These are phyloP conservation scores for Zaprionus gabonicus DNA, from an alignment of 1,140 invertebrate species.

Conservation along the genomic window DNA sequence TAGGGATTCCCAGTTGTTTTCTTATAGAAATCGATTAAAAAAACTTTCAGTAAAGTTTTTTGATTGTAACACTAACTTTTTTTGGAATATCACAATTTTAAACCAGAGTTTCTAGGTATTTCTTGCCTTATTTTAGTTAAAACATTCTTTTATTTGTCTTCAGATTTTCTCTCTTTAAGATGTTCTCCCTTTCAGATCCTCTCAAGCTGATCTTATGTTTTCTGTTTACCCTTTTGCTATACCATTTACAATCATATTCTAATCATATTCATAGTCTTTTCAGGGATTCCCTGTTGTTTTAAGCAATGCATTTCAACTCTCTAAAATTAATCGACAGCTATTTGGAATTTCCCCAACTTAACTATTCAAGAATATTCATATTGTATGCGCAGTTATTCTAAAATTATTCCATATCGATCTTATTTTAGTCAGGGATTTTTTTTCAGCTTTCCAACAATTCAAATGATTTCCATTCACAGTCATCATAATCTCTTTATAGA, in stretches of 20 bases:
- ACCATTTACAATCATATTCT: not conserved
- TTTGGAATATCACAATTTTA: no score
- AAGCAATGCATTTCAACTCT: not conserved
- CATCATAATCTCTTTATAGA: constrained; percentile 1
- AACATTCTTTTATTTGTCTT: no score
- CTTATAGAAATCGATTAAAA: no score
- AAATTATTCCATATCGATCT: not conserved
- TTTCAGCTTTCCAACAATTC: not conserved
- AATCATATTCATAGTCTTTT: not conserved
- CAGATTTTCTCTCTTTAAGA: no score
- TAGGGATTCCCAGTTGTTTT: not conserved
- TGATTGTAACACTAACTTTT: no score
- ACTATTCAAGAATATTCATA: not conserved
- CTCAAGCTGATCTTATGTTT: no score
- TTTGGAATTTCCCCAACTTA: not conserved
- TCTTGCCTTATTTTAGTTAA: no score
- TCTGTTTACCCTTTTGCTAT: no score
- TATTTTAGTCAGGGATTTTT: not conserved
- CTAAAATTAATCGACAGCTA: not conserved
- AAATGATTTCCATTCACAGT: not conserved
- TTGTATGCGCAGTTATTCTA: not conserved
- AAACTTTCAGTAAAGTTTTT: no score
- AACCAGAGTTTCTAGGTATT: no score
- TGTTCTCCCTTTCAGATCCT: no score
- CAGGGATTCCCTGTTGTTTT: not conserved